Conservation (phyloP, 64 coral and sea anemone genomes). For the Pocillopora verrucosa region DNA sequence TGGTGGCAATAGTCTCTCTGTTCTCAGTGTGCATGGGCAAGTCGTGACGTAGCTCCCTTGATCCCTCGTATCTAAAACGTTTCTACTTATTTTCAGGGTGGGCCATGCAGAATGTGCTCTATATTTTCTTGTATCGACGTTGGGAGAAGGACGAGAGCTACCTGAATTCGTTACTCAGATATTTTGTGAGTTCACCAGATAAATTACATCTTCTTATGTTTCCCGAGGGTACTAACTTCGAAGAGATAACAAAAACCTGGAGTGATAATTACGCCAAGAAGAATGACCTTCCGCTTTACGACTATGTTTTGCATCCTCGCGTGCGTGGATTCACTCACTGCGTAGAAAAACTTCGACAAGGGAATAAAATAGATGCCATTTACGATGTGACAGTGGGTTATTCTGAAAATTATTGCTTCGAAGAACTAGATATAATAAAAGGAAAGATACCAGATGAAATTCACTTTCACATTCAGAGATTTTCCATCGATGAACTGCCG, state of each 20-base stretch:
- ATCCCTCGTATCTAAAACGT: not conserved
- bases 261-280: conserved; percentile 91
- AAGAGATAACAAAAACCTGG: conserved; percentile 54
- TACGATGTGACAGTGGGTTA: conserved; percentile 96
- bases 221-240: conserved; percentile 90
- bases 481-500: conserved; percentile 62
- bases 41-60: no score
- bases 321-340: conserved; percentile 84
- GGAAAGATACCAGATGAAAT: conserved; percentile 89
- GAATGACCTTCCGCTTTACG: conserved; percentile 78
- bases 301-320: conserved; percentile 90
- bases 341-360: conserved; percentile 71
- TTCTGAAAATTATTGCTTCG: conserved; percentile 64
- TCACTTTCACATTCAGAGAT: conserved; percentile 83
- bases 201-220: conserved; percentile 90
- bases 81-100: conserved; percentile 70
- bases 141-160: conserved; percentile 90
- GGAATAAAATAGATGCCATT: conserved; percentile 50
- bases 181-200: conserved; percentile 77
- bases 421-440: conserved; percentile 69
- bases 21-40: no score
- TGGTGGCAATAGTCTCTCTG: no score
- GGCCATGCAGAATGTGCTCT: conserved; percentile 96
- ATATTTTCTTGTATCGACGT: conserved; percentile 77
- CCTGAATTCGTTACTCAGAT: conserved; percentile 73